phyloP scores from a whole-genome alignment of 2,113 vertebrate species.

The Rostratula benghalensis region DNA sequence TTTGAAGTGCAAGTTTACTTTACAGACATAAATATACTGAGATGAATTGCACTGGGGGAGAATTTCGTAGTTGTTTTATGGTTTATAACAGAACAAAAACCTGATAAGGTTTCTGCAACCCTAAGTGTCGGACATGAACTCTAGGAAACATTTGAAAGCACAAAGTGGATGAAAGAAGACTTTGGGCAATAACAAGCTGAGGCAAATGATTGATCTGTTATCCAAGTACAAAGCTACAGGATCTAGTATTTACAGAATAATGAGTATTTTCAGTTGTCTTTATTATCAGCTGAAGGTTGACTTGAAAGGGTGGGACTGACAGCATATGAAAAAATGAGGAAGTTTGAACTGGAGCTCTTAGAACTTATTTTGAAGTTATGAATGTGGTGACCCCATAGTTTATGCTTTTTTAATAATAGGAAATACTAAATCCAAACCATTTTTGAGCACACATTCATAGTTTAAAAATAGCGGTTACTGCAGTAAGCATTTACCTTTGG shows the following conservation, averaged over 20 bases:
- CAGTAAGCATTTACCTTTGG: not conserved
- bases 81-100: not conserved
- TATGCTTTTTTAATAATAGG: not conserved
- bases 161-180: not conserved
- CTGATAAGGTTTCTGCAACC: not conserved
- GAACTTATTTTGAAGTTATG: not conserved
- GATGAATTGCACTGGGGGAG: not conserved
- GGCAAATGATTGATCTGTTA: rapidly evolving
- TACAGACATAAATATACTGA: not conserved
- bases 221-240: not conserved
- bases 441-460: not conserved
- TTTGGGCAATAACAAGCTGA: rapidly evolving
- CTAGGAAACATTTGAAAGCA: not conserved
- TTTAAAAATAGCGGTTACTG: not conserved
- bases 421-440: not conserved
- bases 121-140: rapidly evolving
- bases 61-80: not conserved
- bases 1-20: not conserved
- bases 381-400: not conserved
- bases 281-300: not conserved
- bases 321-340: too few species aligned
- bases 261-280: not conserved
- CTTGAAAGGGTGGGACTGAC: not conserved
- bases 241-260: not conserved
- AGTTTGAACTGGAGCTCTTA: not conserved